Conservation (phyloP, 2,888 invertebrate genomes). For the Lepeophtheirus nordmannii region DNA sequence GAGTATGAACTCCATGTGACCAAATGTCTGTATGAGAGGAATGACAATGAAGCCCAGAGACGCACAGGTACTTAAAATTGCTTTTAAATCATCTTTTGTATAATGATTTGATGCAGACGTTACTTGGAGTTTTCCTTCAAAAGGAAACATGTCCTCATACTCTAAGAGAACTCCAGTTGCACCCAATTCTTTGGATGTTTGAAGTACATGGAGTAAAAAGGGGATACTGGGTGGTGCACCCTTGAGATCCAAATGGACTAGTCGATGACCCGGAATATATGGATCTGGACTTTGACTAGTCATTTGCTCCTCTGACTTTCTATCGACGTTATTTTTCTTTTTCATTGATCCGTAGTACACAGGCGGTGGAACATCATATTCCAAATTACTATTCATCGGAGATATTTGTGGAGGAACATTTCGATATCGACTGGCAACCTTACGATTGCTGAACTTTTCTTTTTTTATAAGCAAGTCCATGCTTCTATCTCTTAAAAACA, state of each 20-base stretch:
- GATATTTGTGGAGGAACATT: no score
- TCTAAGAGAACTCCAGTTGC: conserved; percentile 43
- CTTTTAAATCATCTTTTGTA: conserved; percentile 31
- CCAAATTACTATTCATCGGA: not conserved
- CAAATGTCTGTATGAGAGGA: conserved; percentile 40
- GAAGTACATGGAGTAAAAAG: conserved; percentile 44
- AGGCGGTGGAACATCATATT: not conserved
- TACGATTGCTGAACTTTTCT: not conserved
- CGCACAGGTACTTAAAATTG: conserved; percentile 31
- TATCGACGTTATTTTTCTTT: no score
- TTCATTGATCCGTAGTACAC: not conserved
- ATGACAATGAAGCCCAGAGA: conserved; percentile 40
- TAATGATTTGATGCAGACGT: conserved; percentile 37
- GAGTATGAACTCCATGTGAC: conserved; percentile 35
- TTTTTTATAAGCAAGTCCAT: not conserved
- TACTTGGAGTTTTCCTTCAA: conserved; percentile 31
- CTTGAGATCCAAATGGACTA: conserved; percentile 40
- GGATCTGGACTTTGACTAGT: not conserved
- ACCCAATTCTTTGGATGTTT: conserved; percentile 46
- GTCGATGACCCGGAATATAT: conserved; percentile 28
- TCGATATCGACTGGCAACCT: not conserved
- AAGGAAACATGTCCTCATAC: conserved; percentile 48
- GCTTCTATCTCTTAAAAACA: not conserved
- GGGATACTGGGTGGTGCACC: conserved; percentile 39
- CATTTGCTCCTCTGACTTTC: no score